These are phyloP conservation scores for Tigriopus japonicus DNA, from an alignment of 1,140 invertebrate genomes.

Conservation along the genomic window DNA sequence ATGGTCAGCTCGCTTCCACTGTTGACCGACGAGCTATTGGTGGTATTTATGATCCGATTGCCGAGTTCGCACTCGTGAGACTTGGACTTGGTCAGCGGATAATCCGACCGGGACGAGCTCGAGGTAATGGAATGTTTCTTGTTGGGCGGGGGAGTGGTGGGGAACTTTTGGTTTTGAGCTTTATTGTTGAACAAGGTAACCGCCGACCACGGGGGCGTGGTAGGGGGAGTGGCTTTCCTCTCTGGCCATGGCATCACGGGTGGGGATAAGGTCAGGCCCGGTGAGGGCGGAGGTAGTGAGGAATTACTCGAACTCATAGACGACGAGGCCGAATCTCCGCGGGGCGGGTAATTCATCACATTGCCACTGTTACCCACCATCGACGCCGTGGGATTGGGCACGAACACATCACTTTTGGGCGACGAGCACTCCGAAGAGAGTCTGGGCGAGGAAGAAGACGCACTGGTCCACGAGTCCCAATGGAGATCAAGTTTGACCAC, in stretches of 20 bases:
- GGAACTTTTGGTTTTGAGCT: slow-evolving; percentile 36
- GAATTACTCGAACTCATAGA: slow-evolving; percentile 2
- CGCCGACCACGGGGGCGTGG: not conserved
- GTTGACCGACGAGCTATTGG: no score
- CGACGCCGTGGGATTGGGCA: no score
- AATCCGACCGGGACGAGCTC: slow-evolving; percentile 20
- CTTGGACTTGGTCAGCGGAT: slow-evolving; percentile 64
- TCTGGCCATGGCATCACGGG: not conserved
- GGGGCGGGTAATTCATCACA: no score
- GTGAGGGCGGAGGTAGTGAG: slow-evolving; percentile 2
- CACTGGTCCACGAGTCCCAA: slow-evolving; percentile 76
- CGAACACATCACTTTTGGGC: not conserved
- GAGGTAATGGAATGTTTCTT: slow-evolving; percentile 42
- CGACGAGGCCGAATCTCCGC: not conserved
- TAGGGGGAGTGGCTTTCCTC: not conserved
- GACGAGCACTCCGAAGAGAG: not conserved
- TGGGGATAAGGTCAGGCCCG: not conserved
- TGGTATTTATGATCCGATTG: slow-evolving; percentile 29
- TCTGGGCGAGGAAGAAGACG: not conserved
- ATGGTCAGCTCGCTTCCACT: no score
- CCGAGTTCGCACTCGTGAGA: slow-evolving; percentile 76
- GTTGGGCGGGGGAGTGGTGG: slow-evolving; percentile 53
- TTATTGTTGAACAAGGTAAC: no score
- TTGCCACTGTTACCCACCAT: no score
- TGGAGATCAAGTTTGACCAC: slow-evolving; percentile 45